Base-by-base conservation (phyloP, 2,113 vertebrate genomes). In the Ellobius talpinus region DNA sequence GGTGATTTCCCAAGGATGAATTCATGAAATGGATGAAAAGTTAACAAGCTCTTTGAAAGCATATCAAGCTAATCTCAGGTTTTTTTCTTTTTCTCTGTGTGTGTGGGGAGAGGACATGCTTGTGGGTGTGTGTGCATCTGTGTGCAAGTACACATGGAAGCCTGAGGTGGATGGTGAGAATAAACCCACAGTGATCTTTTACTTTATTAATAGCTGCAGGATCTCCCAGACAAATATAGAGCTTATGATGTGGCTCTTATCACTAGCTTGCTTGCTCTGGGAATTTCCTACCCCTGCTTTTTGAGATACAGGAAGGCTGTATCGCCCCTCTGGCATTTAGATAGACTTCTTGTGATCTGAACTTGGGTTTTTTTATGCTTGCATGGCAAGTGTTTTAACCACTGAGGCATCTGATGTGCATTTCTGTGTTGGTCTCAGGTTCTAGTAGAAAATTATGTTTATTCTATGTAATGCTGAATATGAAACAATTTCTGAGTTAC, bases 401-500 rank as follows among this genome's bases (percentile, higher is more conserved):
- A 47, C 9, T 10, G 29, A 47, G 17, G 47, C 47, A 55, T 26
- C 47, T 39, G 42, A 58, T 58, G 26, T 58, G 24, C 50, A 42
- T 88, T 31, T 88, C 36, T 58, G 9, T 21, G 12, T 82, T 95
- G 31, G 9, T 86, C 23, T 95, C 24, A 63, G 61, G 17, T 31
- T 82, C 0, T 39, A 65, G 74, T 12, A 82, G 66, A 70, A 45
- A 45, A 94, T 72, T 70, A 77, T 72, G 9, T 55, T 3, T 84
- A 24, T 84, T 74, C 17, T 0, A 42, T 31, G 55, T 68, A 76
- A 86, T 78, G 36, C 2, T 79, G 61, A 19, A 47, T 94, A 81
- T 63, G 36, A 93, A 95, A 12, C 50, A 47, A 90, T 87, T 73
- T 90, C 58, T 72, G 13, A 95, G 11, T 92, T 73, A 33, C 42